Percentiles rank a stretch among this genome's conserved stretches.
Conservation (phyloP, 2,113 vertebrate species). For the Plestiodon gilberti region DNA sequence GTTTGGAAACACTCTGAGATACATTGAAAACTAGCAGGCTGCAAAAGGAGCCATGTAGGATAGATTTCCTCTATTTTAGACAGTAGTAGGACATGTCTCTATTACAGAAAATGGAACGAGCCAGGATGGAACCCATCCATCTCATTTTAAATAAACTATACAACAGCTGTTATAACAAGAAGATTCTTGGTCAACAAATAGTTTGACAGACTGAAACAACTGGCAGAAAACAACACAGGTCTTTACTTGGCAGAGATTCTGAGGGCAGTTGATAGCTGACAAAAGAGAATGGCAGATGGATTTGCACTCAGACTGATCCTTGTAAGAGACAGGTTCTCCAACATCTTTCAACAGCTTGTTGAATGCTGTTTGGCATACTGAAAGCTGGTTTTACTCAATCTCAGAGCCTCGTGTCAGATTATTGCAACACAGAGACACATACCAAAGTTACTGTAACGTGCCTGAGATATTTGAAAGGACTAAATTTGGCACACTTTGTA, state of each 20-base stretch:
- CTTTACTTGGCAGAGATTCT: slow-evolving; percentile 41
- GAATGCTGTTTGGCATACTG: not conserved
- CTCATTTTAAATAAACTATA: slow-evolving; percentile 18
- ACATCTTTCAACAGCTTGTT: slow-evolving; percentile 38
- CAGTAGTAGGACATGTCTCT: slow-evolving; percentile 2
- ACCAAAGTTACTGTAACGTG: not conserved
- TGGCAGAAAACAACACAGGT: slow-evolving; percentile 58
- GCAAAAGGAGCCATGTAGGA: not conserved
- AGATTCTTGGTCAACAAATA: slow-evolving; percentile 36
- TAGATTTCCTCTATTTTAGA: not conserved
- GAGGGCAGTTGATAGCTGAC: slow-evolving; percentile 55
- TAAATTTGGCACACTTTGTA: not conserved
- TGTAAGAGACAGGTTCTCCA: slow-evolving; percentile 26
- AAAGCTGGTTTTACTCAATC: slow-evolving; percentile 27
- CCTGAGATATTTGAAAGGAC: not conserved
- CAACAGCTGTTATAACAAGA: slow-evolving; percentile 58
- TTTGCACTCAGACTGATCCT: slow-evolving; percentile 53
- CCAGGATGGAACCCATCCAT: not conserved
- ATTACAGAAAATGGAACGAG: not conserved
- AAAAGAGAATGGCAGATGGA: slow-evolving; percentile 58
- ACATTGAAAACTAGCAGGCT: not conserved
- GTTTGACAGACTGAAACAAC: slow-evolving; percentile 62
- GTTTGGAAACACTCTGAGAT: too few species aligned
- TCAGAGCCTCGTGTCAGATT: slow-evolving; percentile 37
- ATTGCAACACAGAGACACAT: not conserved